Evolutionary conservation across 2,888 invertebrate genomes (phyloP).

Genomic region (Tenthredo scrophulariae): DNA sequence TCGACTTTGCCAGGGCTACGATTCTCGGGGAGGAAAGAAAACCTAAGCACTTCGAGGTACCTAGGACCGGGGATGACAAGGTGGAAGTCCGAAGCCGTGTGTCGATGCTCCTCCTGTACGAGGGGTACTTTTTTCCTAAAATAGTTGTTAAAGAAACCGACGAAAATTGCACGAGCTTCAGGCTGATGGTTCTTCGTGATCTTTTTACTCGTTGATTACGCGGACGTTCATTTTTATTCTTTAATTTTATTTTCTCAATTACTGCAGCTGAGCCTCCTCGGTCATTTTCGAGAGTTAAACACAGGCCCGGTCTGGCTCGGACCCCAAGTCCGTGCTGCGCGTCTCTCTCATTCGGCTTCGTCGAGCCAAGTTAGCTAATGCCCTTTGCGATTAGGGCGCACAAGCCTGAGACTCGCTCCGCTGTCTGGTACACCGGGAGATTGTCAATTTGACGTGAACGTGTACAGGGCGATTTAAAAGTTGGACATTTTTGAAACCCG

Average conservation of each 20-base stretch:
- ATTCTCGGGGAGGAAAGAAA: slow-evolving; percentile 9
- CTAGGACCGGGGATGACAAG: slow-evolving; percentile 9
- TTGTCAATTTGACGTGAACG: slow-evolving; percentile 6
- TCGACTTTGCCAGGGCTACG: slow-evolving; percentile 15
- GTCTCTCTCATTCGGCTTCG: not conserved
- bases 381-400: slow-evolving; percentile 35
- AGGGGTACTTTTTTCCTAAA: not conserved
- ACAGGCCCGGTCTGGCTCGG: slow-evolving; percentile 33
- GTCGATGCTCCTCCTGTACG: not conserved
- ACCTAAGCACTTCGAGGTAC: slow-evolving; percentile 55
- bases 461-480: not conserved
- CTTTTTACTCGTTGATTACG: slow-evolving; percentile 15
- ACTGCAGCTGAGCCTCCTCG: slow-evolving; percentile 13
- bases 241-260: slow-evolving; percentile 11
- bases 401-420: not conserved
- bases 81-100: slow-evolving; percentile 9
- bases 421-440: slow-evolving; percentile 15
- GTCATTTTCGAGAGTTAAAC: slow-evolving; percentile 51
- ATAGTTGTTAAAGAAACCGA: not conserved
- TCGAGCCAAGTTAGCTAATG: slow-evolving; percentile 46
- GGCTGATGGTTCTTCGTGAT: not conserved
- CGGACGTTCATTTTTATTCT: not conserved
- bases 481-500: not conserved
- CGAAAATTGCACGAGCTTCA: slow-evolving; percentile 24
- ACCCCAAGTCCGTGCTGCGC: not conserved